Evolutionary conservation across 2,113 vertebrate species (phyloP).

Genomic region (Clinocottus analis): DNA sequence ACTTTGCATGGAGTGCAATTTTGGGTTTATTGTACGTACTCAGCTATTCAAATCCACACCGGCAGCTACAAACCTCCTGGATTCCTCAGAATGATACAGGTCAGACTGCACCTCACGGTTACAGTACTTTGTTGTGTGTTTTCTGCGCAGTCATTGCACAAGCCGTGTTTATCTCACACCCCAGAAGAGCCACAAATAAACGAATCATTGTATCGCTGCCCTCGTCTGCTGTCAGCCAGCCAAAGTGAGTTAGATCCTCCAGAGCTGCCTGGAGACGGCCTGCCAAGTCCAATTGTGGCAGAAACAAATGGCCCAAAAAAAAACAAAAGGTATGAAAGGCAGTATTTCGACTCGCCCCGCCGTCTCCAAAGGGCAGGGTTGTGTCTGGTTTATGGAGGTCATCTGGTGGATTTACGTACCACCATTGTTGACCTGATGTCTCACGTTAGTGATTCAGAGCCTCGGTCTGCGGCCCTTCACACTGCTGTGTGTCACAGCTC

Average conservation of each 20-base stretch:
- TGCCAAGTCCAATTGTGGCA: conserved; percentile 11
- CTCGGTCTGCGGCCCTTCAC: background rate
- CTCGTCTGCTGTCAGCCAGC: conserved; percentile 9
- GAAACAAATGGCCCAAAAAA: background rate
- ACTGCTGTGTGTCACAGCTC: conserved; percentile 21
- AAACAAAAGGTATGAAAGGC: conserved; percentile 7
- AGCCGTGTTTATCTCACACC: conserved; percentile 17
- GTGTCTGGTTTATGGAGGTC: conserved; percentile 27
- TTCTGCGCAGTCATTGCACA: background rate
- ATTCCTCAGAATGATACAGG: background rate
- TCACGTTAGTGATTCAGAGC: conserved; percentile 36
- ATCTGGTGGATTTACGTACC: conserved; percentile 32
- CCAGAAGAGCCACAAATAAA: conserved; percentile 19
- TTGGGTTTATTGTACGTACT: background rate
- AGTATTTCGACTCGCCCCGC: background rate
- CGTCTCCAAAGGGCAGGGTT: conserved; percentile 5
- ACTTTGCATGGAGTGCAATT: conserved; percentile 12
- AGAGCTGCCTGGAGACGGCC: conserved; percentile 22
- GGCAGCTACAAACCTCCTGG: background rate
- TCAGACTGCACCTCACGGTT: background rate
- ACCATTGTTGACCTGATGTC: conserved; percentile 9
- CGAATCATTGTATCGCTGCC: conserved; percentile 15
- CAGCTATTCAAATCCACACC: conserved; percentile 25
- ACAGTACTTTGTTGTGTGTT: background rate
- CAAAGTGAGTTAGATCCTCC: conserved; percentile 24